Conservation (phyloP, 2,113 vertebrate species). For the Onychorhynchus coronatus region DNA sequence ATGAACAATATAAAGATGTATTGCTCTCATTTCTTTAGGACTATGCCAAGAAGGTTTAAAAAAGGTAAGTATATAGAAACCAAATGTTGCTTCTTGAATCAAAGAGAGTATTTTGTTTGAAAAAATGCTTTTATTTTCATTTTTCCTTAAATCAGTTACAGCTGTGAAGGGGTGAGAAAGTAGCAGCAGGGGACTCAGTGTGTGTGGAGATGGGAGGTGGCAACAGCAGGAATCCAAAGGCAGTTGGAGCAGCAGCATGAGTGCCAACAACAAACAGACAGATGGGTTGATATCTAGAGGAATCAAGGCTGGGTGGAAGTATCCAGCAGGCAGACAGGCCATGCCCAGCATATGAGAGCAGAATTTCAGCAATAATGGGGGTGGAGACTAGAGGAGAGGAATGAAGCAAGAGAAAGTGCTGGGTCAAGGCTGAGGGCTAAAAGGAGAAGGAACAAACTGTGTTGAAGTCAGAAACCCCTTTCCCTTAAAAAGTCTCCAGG, state of each 20-base stretch:
- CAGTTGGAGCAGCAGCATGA: neutral
- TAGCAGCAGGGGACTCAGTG: fast-evolving
- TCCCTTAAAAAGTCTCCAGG: neutral
- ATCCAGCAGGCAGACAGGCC: neutral
- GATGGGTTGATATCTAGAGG: neutral
- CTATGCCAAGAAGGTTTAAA: neutral
- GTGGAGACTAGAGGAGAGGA: neutral
- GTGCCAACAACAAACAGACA: neutral
- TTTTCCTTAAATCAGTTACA: neutral
- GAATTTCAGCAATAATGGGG: neutral
- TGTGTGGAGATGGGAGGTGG: neutral
- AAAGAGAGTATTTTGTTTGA: neutral
- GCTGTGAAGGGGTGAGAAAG: neutral
- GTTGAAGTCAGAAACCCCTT: neutral
- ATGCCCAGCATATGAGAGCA: neutral
- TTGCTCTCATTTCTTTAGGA: neutral
- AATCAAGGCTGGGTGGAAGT: neutral
- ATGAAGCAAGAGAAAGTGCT: neutral
- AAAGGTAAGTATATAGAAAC: neutral
- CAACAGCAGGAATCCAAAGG: neutral
- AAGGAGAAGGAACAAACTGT: neutral
- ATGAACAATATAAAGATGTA: neutral
- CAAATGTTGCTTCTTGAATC: neutral
- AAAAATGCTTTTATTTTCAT: slow-evolving; percentile 15
- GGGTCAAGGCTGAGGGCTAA: neutral